A percentile compares a stretch with the other conserved stretches of the same genome.
phyloP scores from a whole-genome alignment of 2,888 invertebrate genomes.

The Caenorhabditis macrosperma region DNA sequence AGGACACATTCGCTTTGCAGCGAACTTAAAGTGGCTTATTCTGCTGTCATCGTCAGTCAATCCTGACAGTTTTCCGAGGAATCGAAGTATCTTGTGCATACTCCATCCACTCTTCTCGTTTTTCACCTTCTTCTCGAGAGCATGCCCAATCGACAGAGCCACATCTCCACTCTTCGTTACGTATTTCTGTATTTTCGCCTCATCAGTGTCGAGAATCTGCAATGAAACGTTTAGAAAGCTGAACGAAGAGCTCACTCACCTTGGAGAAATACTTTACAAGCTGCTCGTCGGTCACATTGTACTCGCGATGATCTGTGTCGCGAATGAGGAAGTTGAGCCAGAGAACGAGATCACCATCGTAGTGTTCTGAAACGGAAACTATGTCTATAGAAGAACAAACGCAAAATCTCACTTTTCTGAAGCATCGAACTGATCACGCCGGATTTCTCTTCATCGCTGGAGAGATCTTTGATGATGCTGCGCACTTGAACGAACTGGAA shows the following conservation, averaged over 20 bases:
- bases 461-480: constrained; percentile 57
- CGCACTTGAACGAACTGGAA: constrained; percentile 70
- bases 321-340: constrained; percentile 90
- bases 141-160: constrained; percentile 89
- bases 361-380: constrained; percentile 41
- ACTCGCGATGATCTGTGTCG: constrained; percentile 88
- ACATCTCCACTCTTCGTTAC: constrained; percentile 89
- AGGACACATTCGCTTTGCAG: constrained; percentile 87
- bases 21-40: constrained; percentile 86
- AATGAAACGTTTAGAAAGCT: constrained; percentile 41
- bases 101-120: constrained; percentile 66
- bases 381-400: not conserved
- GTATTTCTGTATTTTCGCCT: constrained; percentile 89
- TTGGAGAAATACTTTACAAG: constrained; percentile 89
- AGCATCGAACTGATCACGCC: constrained; percentile 55
- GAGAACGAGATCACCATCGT: constrained; percentile 82
- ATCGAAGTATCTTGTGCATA: constrained; percentile 83
- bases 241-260: constrained; percentile 14
- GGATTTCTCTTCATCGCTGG: constrained; percentile 64
- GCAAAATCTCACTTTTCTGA: constrained; percentile 51
- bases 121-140: constrained; percentile 85
- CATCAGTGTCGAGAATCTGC: constrained; percentile 86
- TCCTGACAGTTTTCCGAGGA: constrained; percentile 86
- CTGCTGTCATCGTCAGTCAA: constrained; percentile 92
- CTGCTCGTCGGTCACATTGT: constrained; percentile 94